Base-by-base conservation (phyloP, 2,113 vertebrate species). In the Castor canadensis region DNA sequence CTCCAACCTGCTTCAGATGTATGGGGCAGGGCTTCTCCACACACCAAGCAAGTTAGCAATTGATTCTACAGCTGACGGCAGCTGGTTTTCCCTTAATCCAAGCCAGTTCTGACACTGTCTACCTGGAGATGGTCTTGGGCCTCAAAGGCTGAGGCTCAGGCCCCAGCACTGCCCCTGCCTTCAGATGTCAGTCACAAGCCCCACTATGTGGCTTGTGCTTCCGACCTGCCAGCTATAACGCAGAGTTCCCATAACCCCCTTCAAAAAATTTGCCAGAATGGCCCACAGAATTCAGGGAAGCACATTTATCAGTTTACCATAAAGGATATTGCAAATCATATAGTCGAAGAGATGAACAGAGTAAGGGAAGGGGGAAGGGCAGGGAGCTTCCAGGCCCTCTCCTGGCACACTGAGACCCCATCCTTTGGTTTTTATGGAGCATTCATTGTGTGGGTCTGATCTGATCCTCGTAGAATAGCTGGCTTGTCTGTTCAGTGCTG, bases 381-480 rank as follows among this genome's bases (percentile, higher is more conserved):
- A 35, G 1, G 2, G 17, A 17, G 47, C 24, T 26, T 6, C 5
- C 26, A 28, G 0, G 16, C 22, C 43, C 22, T n/a, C 22, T 35
- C 30, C 6, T 3, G 12, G 4, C 22, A 6, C 45, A 22, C 35
- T 4, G 15, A 40, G 15, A 30, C 28, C 43, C 32, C 4, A 10
- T 30, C 35, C 54, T 17, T 10, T 24, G 47, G 35, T 47, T n/a
- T 9, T 9, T 5, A 24, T 20, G 38, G 38, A 87, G 38, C 22
- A 3, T 72, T 4, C 38, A 22, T 7, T 19, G 9, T 26, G 9
- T 38, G 28, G 69, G 40, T 17, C 2, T 15, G 43, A 38, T 5
- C 40, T n/a, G 13, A 17, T 0, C 30, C 22, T 16, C 1, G 4
- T 1, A 19, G 56, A 45, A 6, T 0, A 7, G 9, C 2, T 3